Conservation (phyloP, 2,797 vertebrate genomes). For the Scolopax bukidnonensis region DNA sequence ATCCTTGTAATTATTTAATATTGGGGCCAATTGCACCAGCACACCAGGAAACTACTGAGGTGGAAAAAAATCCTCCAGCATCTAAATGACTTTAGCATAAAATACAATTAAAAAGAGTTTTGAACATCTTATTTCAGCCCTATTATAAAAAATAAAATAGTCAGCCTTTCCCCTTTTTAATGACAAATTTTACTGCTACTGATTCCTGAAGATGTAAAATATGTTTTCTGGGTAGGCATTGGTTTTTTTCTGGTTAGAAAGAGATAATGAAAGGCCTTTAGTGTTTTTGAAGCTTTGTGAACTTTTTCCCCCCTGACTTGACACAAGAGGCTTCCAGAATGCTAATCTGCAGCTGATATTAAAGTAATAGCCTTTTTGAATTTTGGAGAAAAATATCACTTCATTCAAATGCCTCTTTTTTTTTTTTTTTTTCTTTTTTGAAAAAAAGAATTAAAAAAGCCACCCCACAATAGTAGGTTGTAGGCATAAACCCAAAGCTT, state of each 20-base stretch:
- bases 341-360: not conserved
- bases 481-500: not conserved
- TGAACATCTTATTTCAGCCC: not conserved
- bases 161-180: not conserved
- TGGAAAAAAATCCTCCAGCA: conserved; percentile 23
- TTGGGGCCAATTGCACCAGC: not conserved
- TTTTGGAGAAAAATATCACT: not conserved
- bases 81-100: not conserved
- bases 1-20: conserved; percentile 56
- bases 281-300: conserved; percentile 35
- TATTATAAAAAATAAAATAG: not conserved
- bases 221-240: not conserved
- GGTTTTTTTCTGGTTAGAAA: conserved; percentile 47
- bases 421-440: too few relatives aligned
- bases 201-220: conserved; percentile 14
- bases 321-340: conserved; percentile 30
- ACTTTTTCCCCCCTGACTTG: conserved; percentile 37
- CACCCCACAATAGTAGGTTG: not conserved
- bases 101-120: conserved; percentile 7
- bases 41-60: conserved; percentile 40
- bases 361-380: conserved; percentile 39
- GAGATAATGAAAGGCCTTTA: not conserved
- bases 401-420: not conserved
- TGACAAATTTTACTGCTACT: not conserved
- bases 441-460: not conserved